Conservation (phyloP, 2,113 vertebrate genomes). For the Tringa solitaria region DNA sequence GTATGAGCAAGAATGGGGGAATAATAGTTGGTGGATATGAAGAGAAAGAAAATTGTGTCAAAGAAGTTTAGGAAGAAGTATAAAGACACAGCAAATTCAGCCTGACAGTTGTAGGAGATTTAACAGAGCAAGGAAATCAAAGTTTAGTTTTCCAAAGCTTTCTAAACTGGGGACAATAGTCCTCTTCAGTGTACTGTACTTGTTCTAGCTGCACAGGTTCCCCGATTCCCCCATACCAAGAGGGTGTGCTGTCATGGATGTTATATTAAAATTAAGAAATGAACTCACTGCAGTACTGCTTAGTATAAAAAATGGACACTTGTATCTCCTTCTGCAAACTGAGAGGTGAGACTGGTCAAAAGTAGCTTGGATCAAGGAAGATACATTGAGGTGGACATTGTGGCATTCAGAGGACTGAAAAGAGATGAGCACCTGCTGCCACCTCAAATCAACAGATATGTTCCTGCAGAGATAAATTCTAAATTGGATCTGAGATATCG, state of each 20-base stretch:
- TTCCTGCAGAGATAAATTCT: not conserved
- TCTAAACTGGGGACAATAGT: not conserved
- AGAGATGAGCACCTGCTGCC: not conserved
- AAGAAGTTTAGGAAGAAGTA: not conserved
- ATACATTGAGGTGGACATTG: not conserved
- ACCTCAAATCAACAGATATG: not conserved
- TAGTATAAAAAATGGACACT: not conserved
- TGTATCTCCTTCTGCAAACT: not conserved
- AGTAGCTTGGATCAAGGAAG: not conserved
- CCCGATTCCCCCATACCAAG: not conserved
- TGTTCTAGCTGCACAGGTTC: not conserved
- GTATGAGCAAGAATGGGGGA: not conserved
- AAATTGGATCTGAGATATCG: not conserved
- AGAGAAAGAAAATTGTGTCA: constrained; percentile 17
- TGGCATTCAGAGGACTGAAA: not conserved
- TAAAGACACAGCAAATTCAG: not conserved
- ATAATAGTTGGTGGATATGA: not conserved
- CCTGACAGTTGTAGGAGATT: constrained; percentile 13
- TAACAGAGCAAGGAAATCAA: constrained; percentile 15
- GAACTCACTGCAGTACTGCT: not conserved
- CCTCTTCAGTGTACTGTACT: not conserved
- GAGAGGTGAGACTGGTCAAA: not conserved
- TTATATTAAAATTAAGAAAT: not conserved
- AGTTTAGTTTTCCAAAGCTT: not conserved
- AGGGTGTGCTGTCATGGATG: not conserved